Evolutionary conservation across 2,113 vertebrate genomes (phyloP).

Genomic region (Arenaria interpres): DNA sequence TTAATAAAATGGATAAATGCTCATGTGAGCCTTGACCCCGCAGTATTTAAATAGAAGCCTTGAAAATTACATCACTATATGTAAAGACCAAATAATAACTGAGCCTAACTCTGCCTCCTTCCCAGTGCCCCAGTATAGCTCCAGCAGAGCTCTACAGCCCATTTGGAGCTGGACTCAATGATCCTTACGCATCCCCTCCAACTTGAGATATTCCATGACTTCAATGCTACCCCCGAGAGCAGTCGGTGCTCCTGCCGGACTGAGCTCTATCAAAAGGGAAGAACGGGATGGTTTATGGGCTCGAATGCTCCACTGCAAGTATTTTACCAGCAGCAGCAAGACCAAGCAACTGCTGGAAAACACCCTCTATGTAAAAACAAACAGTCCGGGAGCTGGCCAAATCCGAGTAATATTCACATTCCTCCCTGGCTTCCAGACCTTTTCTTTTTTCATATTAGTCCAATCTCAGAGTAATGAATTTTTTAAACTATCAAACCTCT

Average conservation of each 20-base stretch:
- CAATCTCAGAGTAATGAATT: slow-evolving; percentile 14
- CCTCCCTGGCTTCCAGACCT: not conserved
- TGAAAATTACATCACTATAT: not conserved
- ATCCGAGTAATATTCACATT: not conserved
- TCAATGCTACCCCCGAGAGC: not conserved
- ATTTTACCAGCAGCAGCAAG: not conserved
- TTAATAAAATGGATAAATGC: not conserved
- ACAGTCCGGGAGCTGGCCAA: not conserved
- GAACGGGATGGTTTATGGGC: not conserved
- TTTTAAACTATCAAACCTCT: not conserved
- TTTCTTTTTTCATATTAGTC: not conserved
- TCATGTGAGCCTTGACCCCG: not conserved
- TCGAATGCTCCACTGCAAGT: not conserved
- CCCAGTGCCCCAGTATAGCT: not conserved
- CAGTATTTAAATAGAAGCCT: not conserved
- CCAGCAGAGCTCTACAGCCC: not conserved
- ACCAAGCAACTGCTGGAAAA: not conserved
- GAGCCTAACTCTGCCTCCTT: not conserved
- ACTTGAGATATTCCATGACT: too few relatives aligned
- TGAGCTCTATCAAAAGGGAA: not conserved
- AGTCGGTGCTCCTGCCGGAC: not conserved
- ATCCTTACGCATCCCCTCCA: too few relatives aligned
- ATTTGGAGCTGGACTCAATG: not conserved
- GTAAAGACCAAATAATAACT: not conserved
- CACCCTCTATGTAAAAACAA: rapidly evolving